Percentiles rank a stretch among this genome's conserved stretches.
phyloP scores from a whole-genome alignment of 1,140 invertebrate species.

The Caligus rogercresseyi region DNA sequence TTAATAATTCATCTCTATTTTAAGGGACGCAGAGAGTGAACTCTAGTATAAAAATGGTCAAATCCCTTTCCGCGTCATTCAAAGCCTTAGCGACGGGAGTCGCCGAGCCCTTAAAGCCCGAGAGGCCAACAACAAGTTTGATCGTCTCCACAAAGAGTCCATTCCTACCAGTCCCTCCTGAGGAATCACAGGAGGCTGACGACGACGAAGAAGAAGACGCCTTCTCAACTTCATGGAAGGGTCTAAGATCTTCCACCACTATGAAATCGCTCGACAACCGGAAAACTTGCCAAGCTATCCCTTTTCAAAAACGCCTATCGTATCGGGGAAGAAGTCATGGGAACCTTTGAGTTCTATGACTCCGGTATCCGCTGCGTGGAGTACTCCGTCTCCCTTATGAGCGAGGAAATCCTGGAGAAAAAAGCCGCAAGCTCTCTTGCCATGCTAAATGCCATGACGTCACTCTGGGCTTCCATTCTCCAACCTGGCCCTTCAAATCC shows the following conservation, averaged over 20 bases:
- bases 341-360: background rate
- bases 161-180: background rate
- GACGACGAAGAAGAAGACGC: no score
- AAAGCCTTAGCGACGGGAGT: background rate
- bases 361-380: background rate
- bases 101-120: background rate
- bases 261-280: background rate
- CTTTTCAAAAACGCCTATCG: background rate
- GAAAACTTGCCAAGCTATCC: background rate
- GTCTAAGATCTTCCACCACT: background rate
- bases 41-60: background rate
- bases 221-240: no score
- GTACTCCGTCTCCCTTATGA: background rate
- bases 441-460: background rate
- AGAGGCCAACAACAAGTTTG: background rate
- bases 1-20: no score
- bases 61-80: background rate
- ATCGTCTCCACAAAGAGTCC: background rate
- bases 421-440: background rate
- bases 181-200: background rate
- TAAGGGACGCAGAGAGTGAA: background rate
- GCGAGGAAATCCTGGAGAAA: background rate
- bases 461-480: background rate
- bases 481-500: background rate
- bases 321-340: background rate